Evolutionary conservation across 2,888 invertebrate genomes (phyloP).

Genomic region (Drosophila fungiperda): DNA sequence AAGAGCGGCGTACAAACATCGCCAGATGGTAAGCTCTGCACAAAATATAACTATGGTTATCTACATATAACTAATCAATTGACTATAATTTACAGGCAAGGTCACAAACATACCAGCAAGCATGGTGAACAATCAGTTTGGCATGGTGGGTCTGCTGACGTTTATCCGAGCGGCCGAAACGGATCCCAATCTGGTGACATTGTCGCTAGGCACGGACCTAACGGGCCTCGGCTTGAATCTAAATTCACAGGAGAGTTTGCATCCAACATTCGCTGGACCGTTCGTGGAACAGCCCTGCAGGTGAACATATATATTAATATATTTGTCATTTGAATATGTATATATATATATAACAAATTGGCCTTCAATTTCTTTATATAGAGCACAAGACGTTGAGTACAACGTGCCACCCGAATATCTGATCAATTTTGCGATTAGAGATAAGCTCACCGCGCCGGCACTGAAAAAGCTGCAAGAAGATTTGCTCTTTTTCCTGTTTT

Average conservation of each 20-base stretch:
- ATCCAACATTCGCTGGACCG: slow-evolving; percentile 99
- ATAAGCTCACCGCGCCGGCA: slow-evolving; percentile 97
- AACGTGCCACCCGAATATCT: slow-evolving; percentile 99
- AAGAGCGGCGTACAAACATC: slow-evolving; percentile 97
- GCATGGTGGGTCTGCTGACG: slow-evolving; percentile 98
- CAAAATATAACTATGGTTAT: neutral
- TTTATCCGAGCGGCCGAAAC: slow-evolving; percentile 99
- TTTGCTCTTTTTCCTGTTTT: slow-evolving; percentile 99
- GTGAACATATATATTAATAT: slow-evolving; percentile 62
- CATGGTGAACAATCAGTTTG: slow-evolving; percentile 99
- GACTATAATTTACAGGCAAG: slow-evolving; percentile 88
- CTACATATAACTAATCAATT: neutral
- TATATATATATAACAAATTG: neutral
- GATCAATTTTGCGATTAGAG: slow-evolving; percentile 98
- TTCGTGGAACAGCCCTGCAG: slow-evolving; percentile 98
- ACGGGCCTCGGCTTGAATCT: slow-evolving; percentile 99
- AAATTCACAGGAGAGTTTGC: slow-evolving; percentile 98
- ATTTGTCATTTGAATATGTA: neutral
- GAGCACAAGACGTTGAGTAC: slow-evolving; percentile 99
- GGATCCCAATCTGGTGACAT: slow-evolving; percentile 97
- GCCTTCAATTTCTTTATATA: slow-evolving; percentile 63
- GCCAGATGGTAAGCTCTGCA: slow-evolving; percentile 90
- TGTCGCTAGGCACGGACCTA: slow-evolving; percentile 98
- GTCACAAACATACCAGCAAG: slow-evolving; percentile 99
- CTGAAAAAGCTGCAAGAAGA: slow-evolving; percentile 99